Percentiles rank a stretch among this genome's conserved stretches.
Evolutionary conservation across 1,140 invertebrate genomes (phyloP).

Genomic region (Chionoecetes opilio): DNA sequence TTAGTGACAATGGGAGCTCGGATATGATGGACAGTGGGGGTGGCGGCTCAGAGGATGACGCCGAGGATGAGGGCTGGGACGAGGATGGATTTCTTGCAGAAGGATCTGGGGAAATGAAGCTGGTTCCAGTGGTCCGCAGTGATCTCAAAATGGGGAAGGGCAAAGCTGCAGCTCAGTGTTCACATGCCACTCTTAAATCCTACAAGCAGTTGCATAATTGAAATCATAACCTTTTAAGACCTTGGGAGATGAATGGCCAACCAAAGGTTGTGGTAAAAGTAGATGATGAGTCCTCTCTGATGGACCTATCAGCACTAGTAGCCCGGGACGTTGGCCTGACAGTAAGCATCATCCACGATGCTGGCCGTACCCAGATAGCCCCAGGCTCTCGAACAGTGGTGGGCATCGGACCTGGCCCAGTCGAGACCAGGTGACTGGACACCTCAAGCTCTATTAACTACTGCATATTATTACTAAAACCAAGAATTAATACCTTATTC

Average conservation of each 20-base stretch:
- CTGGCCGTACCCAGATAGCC: slow-evolving; percentile 86
- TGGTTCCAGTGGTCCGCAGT: slow-evolving; percentile 85
- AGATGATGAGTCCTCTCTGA: slow-evolving; percentile 80
- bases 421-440: slow-evolving; percentile 81
- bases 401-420: slow-evolving; percentile 85
- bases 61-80: slow-evolving; percentile 61
- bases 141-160: slow-evolving; percentile 87
- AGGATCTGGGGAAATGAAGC: slow-evolving; percentile 82
- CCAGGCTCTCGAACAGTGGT: slow-evolving; percentile 85
- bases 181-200: slow-evolving; percentile 85
- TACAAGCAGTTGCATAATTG: slow-evolving; percentile 83
- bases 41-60: slow-evolving; percentile 29
- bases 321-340: slow-evolving; percentile 83
- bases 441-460: slow-evolving; percentile 82
- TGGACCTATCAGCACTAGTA: slow-evolving; percentile 82
- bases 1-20: not conserved
- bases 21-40: not conserved
- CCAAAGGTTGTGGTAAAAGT: slow-evolving; percentile 85
- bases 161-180: slow-evolving; percentile 84
- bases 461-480: slow-evolving; percentile 75
- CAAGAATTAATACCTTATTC: too few species aligned
- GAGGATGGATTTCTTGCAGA: slow-evolving; percentile 79
- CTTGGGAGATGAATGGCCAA: slow-evolving; percentile 85
- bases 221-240: slow-evolving; percentile 82
- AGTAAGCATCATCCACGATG: slow-evolving; percentile 85